phyloP scores from a whole-genome alignment of 2,888 invertebrate genomes.

The Trachelus iudaicus region DNA sequence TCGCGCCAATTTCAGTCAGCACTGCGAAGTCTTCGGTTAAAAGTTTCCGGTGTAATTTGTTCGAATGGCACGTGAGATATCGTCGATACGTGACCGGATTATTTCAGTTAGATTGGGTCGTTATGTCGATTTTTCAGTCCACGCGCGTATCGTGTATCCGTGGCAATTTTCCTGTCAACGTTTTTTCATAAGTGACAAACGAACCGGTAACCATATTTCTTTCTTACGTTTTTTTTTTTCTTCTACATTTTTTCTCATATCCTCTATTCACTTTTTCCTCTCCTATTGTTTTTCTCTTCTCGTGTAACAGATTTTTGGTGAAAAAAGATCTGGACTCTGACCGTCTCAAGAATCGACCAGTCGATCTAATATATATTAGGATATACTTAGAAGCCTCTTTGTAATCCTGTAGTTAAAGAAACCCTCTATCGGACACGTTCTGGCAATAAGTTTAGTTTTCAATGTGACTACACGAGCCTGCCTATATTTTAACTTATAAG shows the following conservation, averaged over 20 bases:
- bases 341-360: constrained; percentile 43
- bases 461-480: background rate
- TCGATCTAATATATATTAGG: constrained; percentile 42
- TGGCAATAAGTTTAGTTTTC: background rate
- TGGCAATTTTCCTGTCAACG: constrained; percentile 19
- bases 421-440: constrained; percentile 39
- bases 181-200: constrained; percentile 54
- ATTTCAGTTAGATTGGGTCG: constrained; percentile 45
- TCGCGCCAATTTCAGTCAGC: background rate
- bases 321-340: constrained; percentile 15
- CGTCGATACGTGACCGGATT: constrained; percentile 40
- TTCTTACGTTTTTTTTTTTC: background rate
- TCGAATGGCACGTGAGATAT: constrained; percentile 35
- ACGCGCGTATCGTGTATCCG: constrained; percentile 35
- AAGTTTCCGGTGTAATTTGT: background rate
- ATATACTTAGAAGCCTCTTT: constrained; percentile 55
- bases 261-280: background rate
- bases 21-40: background rate
- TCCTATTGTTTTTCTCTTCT: background rate
- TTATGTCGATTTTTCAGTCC: constrained; percentile 49
- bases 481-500: background rate
- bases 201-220: background rate
- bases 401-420: constrained; percentile 56
- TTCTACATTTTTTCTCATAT: background rate
- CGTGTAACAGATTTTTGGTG: background rate